phyloP scores from a whole-genome alignment of 2,113 vertebrate genomes.

The Callipepla californica region DNA sequence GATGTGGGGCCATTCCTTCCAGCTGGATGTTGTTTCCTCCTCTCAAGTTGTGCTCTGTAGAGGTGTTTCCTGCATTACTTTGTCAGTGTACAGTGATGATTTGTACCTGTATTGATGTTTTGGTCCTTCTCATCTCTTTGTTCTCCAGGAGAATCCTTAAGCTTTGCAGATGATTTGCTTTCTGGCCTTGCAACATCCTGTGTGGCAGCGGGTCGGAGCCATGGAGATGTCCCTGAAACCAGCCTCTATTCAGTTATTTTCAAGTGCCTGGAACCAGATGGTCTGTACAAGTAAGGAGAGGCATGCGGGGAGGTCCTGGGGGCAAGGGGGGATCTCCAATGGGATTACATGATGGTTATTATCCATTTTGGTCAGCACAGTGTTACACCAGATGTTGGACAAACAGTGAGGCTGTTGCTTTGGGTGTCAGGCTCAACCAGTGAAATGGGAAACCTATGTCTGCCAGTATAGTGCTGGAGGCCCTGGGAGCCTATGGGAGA shows the following conservation, averaged over 20 bases:
- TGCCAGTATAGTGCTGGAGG: not conserved
- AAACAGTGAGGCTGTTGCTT: not conserved
- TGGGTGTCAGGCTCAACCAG: not conserved
- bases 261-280: slow-evolving; percentile 98
- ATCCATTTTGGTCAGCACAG: not conserved
- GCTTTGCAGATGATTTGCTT: slow-evolving; percentile 94
- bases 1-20: not conserved
- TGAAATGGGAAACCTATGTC: not conserved
- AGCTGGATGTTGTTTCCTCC: not conserved
- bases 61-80: not conserved
- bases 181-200: slow-evolving; percentile 94
- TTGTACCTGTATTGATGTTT: not conserved
- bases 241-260: slow-evolving; percentile 94
- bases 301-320: not conserved
- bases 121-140: slow-evolving; percentile 31
- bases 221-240: slow-evolving; percentile 85
- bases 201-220: slow-evolving; percentile 91
- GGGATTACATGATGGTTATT: not conserved
- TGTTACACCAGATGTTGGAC: not conserved
- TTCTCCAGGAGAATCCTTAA: slow-evolving; percentile 92
- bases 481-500: not conserved
- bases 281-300: slow-evolving; percentile 95
- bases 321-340: not conserved
- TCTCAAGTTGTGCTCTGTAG: not conserved
- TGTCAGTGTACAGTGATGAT: not conserved